Evolutionary conservation across 1,140 invertebrate species (phyloP), one percentile per base, ranked within the genome.

Genomic region (Cotesia chilonis): DNA sequence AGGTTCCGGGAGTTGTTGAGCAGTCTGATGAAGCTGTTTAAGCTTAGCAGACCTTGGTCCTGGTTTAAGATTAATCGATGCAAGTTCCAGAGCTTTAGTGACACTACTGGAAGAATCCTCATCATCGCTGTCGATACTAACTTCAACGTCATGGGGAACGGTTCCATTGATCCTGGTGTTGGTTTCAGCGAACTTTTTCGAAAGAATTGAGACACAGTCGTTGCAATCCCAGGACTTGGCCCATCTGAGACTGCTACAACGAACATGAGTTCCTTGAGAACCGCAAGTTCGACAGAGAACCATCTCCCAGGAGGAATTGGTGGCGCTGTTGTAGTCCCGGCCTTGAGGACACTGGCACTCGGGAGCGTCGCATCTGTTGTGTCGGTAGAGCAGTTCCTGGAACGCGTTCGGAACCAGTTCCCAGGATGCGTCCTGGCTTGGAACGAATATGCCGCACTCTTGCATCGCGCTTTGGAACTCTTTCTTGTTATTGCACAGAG

Each of bases 341-440:
- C 91, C 90, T 72, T 89, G 83, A 1, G 88, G 88, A 83, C 91
- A 92, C 1, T 81, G 63, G 79, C 92, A 93, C 1, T 68, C 74
- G n/a, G 74, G 10, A 37, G 89, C 88, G 83, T 91, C 89, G 82
- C 92, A 93, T 10, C 80, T 78, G 68, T 87, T 84, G 74, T 91
- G 88, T 54, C 90, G 81, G 71, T 90, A 87, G 0, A 89, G 79
- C 38, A 92, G 81, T 63, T 92, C 91, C 73, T 88, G 79, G 80
- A 86, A 92, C 4, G 91, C 91, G 83, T 92, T 88, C 20, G 90
- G 90, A 64, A 90, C 91, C 4, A 88, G 79, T 81, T 92, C 92
- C 92, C 92, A 92, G 4, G 90, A 89, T 7, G 92, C 92, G 87
- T 93, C 92, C 88, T 90, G 88, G 75, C 88, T 89, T 75, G 91